Percentiles rank a stretch among this genome's conserved stretches.
These are phyloP conservation scores for Malthinus seriepunctatus DNA, from an alignment of 2,888 invertebrate genomes.

Conservation along the genomic window DNA sequence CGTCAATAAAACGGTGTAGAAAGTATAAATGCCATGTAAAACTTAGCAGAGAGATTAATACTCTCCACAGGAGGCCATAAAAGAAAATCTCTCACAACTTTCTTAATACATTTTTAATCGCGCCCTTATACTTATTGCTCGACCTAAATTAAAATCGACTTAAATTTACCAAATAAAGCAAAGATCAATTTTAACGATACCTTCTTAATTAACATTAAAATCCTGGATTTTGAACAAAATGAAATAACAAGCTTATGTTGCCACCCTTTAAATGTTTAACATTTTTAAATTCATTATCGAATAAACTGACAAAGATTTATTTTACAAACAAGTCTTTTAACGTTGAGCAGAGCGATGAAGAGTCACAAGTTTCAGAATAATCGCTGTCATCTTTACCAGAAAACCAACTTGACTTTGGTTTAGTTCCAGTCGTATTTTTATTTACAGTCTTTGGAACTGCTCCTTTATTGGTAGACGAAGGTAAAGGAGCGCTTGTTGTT, in stretches of 20 bases:
- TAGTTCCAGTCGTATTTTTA: slow-evolving; percentile 44
- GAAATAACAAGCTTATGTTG: not conserved
- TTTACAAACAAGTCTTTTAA: slow-evolving; percentile 87
- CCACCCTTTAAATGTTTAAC: not conserved
- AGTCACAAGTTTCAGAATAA: slow-evolving; percentile 72
- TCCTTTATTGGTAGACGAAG: slow-evolving; percentile 52
- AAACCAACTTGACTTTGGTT: slow-evolving; percentile 59
- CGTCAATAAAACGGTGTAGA: no score
- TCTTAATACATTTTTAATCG: no score
- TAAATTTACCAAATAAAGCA: no score
- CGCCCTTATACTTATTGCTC: no score
- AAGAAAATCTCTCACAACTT: no score
- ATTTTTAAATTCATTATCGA: not conserved
- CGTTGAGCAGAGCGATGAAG: slow-evolving; percentile 79
- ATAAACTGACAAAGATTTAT: slow-evolving; percentile 54
- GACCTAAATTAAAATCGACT: no score
- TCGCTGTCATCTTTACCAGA: slow-evolving; percentile 70
- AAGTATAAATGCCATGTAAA: no score
- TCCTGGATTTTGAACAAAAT: not conserved
- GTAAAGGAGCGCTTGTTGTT: slow-evolving; percentile 24
- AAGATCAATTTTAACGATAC: no score
- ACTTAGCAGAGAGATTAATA: no score
- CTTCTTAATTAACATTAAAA: no score
- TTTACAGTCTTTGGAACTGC: slow-evolving; percentile 52
- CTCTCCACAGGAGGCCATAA: no score